A percentile compares a stretch with the other conserved stretches of the same genome.
Evolutionary conservation across 2,797 vertebrate genomes (phyloP).

Genomic region (Zenarchopterus dispar): DNA sequence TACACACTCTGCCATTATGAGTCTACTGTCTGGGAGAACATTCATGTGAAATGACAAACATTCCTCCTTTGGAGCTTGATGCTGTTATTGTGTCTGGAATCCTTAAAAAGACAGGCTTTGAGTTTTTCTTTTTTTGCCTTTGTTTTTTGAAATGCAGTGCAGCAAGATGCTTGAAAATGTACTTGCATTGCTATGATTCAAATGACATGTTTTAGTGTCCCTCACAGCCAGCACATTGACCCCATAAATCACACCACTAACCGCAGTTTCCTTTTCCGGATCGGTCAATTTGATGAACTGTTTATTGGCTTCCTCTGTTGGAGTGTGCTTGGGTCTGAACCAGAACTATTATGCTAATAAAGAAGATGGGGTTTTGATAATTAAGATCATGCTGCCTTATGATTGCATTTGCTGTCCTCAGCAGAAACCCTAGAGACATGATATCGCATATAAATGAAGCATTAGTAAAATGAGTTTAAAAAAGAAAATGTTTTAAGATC

Average conservation of each 20-base stretch:
- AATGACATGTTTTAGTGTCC: conserved; percentile 71
- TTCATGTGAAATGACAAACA: conserved; percentile 50
- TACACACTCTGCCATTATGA: conserved; percentile 35
- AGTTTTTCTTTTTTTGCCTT: not conserved
- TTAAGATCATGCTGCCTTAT: conserved; percentile 65
- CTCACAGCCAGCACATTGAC: conserved; percentile 62
- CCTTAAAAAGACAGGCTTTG: conserved; percentile 12
- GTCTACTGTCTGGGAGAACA: conserved; percentile 36
- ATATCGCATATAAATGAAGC: conserved; percentile 58
- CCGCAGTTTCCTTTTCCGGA: conserved; percentile 59
- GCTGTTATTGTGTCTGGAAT: conserved; percentile 12
- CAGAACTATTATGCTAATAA: conserved; percentile 68
- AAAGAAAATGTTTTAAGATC: conserved; percentile 32
- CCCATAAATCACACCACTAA: conserved; percentile 71
- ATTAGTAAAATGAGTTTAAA: conserved; percentile 39
- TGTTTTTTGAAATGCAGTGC: conserved; percentile 31
- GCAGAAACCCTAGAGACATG: conserved; percentile 46
- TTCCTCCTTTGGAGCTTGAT: conserved; percentile 20
- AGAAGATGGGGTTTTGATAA: conserved; percentile 72
- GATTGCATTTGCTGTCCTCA: conserved; percentile 53
- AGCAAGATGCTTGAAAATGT: conserved; percentile 54
- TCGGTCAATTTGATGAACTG: conserved; percentile 67
- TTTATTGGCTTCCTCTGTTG: conserved; percentile 40
- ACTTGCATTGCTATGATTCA: conserved; percentile 64
- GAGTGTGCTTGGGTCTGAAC: conserved; percentile 38